Evolutionary conservation across 2,888 invertebrate species (phyloP).

Genomic region (Synanthedon formicaeformis): DNA sequence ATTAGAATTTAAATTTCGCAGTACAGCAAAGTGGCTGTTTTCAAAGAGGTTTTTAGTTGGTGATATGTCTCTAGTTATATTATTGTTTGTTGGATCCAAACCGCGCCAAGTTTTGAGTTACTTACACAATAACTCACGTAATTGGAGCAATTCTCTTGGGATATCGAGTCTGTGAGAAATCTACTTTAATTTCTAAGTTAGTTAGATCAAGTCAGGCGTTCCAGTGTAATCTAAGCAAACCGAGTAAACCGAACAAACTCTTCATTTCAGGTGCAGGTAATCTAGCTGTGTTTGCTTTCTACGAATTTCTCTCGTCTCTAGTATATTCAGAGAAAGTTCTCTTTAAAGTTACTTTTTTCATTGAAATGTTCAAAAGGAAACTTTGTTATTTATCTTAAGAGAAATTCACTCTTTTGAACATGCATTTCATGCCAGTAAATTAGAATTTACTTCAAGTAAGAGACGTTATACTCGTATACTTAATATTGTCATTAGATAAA

Average conservation of each 20-base stretch:
- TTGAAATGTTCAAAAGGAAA: background rate
- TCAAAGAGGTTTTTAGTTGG: too few relatives aligned
- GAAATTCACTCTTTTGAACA: too few relatives aligned
- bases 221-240: background rate
- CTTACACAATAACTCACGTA: background rate
- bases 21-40: too few relatives aligned
- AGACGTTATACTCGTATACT: too few relatives aligned
- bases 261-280: background rate
- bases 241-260: background rate
- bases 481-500: too few relatives aligned
- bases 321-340: background rate
- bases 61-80: too few relatives aligned
- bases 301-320: background rate
- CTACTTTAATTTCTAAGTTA: background rate
- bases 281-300: background rate
- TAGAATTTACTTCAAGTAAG: too few relatives aligned
- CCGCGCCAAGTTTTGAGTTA: background rate
- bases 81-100: too few relatives aligned
- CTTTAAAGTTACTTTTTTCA: background rate
- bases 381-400: background rate
- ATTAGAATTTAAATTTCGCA: too few relatives aligned
- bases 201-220: background rate
- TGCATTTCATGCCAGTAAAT: too few relatives aligned
- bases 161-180: background rate
- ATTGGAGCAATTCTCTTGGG: background rate